Base-by-base conservation (phyloP, 2,797 vertebrate species). In the Enteromius mattozi region DNA sequence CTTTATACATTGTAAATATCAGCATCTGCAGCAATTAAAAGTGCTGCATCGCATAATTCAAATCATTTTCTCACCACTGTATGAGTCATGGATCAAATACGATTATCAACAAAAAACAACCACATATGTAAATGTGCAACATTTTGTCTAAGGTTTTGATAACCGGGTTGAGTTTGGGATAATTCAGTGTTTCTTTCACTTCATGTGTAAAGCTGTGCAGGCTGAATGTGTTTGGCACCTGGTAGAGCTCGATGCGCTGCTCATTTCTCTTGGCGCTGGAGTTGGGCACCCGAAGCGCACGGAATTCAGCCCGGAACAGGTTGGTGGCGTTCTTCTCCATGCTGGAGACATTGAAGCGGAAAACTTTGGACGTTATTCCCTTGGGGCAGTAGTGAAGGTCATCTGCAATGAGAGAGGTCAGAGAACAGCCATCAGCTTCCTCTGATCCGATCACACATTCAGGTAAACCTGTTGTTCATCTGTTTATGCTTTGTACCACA, bases 321-420 rank as follows among this genome's bases (percentile, higher is more conserved):
- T 98, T 98, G 94, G 96, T 97, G 92, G 96, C 95, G 90, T 99
- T 99, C 93, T 97, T 97, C 95, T 99, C 98, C 95, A 98, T 97
- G 13, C 93, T 93, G 0, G 98, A 99, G 88, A 99, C 97, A 0
- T 99, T 98, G 93, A 99, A 99, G 88, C 96, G 97, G 93, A 99
- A 99, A 75, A 98, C 94, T 7, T 97, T 99, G 90, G 97, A 97
- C 78, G 97, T 98, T 90, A 96, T 95, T 63, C 97, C 96, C 93
- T 98, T 98, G 30, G 95, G 96, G 91, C 97, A 99, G 92, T 93
- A 95, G 5, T 91, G 90, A 90, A 98, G 90, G 87, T 99, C 97
- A 91, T 99, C 97, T 99, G 94, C 80, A 92, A 94, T 87, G 81
- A 86, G 89, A 90, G 84, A 85, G 86, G 86, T 90, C 90, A 86